Base-by-base conservation (phyloP, 1,140 invertebrate species). In the Monochamus saltuarius region DNA sequence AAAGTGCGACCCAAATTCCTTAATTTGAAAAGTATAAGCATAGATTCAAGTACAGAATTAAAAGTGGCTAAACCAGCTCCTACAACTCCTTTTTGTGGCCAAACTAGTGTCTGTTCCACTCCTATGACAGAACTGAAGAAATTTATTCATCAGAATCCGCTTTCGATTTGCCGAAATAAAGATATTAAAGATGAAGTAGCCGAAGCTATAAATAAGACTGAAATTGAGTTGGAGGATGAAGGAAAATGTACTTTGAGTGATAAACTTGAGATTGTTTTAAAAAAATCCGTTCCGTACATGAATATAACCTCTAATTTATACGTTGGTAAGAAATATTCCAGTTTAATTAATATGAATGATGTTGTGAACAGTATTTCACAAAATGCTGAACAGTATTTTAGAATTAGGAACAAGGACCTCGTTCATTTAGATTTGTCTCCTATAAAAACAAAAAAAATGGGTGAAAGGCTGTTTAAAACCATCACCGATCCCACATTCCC, bases 401-500 rank as follows among this genome's bases (percentile, higher is more conserved):
- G 36, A 1, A 19, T 43, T 8, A 58, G 40, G 14, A 49, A 58
- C 34, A 58, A 58, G n/a, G 22, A 34, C 2, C 11, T 42, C 2
- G 14, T 38, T 29, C 29, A 29, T 2, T 29, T 29, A 29, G 22
- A 29, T 29, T 29, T 29, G 17, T 19, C 52, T 9, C 29, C 10
- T 0, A 36, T 37, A 51, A 29, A 6, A 6, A 3, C 22, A 2
- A 3, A 2, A 6, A 29, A 3, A 6, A 13, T 39, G 42, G 36
- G 14, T 7, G 78, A 79, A 45, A 61, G 61, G 10, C 68, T 72
- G 43, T 86, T 80, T 11, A 83, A 85, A 55, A 89, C 89, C 1
- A 90, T 92, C 51, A 83, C 85, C 29, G 90, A 92, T 79, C 89
- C 90, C 14, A 81, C 78, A 47, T 89, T 86, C 79, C 90, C 89